Evolutionary conservation across 2,797 vertebrate genomes (phyloP).

Genomic region (Amniataba percoides): DNA sequence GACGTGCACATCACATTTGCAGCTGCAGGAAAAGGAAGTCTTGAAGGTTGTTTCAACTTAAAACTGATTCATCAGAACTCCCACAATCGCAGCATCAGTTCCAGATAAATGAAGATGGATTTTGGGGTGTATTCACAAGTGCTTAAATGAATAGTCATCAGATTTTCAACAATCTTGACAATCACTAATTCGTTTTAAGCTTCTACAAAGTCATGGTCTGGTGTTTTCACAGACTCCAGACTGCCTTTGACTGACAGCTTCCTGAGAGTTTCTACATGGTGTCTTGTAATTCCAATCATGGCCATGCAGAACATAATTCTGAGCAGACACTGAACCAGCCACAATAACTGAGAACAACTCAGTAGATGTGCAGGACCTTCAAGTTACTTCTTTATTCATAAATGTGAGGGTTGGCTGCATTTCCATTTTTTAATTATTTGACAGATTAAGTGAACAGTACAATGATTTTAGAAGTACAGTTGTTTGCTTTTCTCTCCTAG

Average conservation of each 20-base stretch:
- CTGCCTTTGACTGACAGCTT: conserved; percentile 1
- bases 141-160: neutral
- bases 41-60: neutral
- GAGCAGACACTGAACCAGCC: too few species aligned
- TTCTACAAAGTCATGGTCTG: neutral
- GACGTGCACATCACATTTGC: neutral
- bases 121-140: too few species aligned
- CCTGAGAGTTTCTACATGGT: neutral
- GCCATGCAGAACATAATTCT: neutral
- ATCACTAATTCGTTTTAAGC: neutral
- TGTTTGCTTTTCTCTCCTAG: neutral
- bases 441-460: neutral
- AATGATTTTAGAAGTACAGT: too few species aligned
- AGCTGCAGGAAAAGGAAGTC: neutral
- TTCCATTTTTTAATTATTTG: neutral
- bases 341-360: neutral
- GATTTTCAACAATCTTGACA: neutral
- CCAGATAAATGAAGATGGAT: neutral
- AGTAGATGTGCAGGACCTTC: neutral
- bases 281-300: neutral
- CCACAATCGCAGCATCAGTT: neutral
- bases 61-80: neutral
- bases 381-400: too few species aligned
- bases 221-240: conserved; percentile 2
- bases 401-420: too few species aligned